Percentiles rank a stretch among this genome's conserved stretches.
Evolutionary conservation across 2,797 vertebrate species (phyloP).

Genomic region (Naso thynnoides): DNA sequence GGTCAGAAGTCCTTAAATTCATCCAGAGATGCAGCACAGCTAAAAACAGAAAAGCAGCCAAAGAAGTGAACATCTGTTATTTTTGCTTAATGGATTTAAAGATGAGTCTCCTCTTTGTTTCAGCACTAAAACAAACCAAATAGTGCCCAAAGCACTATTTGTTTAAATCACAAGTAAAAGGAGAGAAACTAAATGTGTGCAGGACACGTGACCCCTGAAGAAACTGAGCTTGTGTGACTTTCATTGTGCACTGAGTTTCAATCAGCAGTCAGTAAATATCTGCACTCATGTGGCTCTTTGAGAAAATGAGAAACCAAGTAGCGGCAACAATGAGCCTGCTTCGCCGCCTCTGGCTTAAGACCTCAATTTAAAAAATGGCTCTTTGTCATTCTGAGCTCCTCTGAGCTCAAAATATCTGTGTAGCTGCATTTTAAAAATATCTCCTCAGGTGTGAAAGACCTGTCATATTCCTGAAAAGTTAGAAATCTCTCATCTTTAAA

Average conservation of each 20-base stretch:
- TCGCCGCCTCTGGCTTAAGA: background rate
- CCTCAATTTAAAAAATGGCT: background rate
- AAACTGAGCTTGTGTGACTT: conserved; percentile 8
- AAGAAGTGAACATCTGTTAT: background rate
- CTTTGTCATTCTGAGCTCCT: background rate
- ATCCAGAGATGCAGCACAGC: too few species aligned
- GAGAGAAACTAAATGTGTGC: conserved; percentile 10
- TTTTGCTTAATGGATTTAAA: background rate
- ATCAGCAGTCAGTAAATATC: conserved; percentile 34
- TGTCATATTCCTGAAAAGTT: background rate
- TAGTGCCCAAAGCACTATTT: too few species aligned
- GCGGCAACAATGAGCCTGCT: background rate
- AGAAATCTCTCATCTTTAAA: background rate
- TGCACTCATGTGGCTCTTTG: conserved; percentile 15
- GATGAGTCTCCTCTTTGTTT: background rate
- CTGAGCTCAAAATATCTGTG: background rate
- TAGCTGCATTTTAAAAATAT: background rate
- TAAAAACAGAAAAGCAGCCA: background rate
- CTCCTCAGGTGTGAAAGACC: background rate
- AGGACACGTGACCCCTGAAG: conserved; percentile 13
- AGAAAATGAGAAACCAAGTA: conserved; percentile 11
- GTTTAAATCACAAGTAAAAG: too few species aligned
- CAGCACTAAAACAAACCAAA: background rate
- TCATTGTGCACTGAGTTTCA: conserved; percentile 38
- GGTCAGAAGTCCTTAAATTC: too few species aligned